Evolutionary conservation across 2,888 invertebrate genomes (phyloP), one percentile per base, ranked within the genome.

Genomic region (Orgyia antiqua): DNA sequence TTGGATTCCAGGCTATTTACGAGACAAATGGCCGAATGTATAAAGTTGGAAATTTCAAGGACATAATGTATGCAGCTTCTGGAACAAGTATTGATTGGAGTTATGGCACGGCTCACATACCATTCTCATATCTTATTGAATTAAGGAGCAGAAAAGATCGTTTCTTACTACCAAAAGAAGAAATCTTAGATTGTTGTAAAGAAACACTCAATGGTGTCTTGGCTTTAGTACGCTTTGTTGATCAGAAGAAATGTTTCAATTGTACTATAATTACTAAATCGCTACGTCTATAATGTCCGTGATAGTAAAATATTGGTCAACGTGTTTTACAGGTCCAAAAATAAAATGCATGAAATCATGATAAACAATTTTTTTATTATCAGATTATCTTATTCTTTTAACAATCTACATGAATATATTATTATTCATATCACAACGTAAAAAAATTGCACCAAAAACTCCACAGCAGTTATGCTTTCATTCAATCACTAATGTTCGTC

Each of bases 31-130:
- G 83, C 5, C 66, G 70, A 6, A 74, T 78, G 73, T 86, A 83
- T 35, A 83, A 80, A 67, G 83, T 86, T 2, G 86, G 86, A 0
- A 78, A 74, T 39, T 83, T 83, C 44, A 82, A 72, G 48, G 82
- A 84, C 35, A 53, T 84, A 0, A 86, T 83, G 83, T 86, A 84
- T 38, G 60, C 57, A 25, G 83, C 86, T 0, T 55, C 64, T 25
- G 86, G 86, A 1, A 84, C 84, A 1, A 86, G 86, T 39, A 77
- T 83, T 15, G 86, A 86, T 42, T 86, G 86, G 84, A 82, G 82
- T 39, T 84, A 86, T 27, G 82, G 80, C 3, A 68, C 70, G 2
- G 84, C 80, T 9, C 67, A 57, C 2, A 80, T 86, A 13, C 86
- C 83, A 0, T 86, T 68, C 46, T 74, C 86, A 0, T 86, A 83